phyloP scores from a whole-genome alignment of 2,797 vertebrate genomes.

The Rhabdomys pumilio region DNA sequence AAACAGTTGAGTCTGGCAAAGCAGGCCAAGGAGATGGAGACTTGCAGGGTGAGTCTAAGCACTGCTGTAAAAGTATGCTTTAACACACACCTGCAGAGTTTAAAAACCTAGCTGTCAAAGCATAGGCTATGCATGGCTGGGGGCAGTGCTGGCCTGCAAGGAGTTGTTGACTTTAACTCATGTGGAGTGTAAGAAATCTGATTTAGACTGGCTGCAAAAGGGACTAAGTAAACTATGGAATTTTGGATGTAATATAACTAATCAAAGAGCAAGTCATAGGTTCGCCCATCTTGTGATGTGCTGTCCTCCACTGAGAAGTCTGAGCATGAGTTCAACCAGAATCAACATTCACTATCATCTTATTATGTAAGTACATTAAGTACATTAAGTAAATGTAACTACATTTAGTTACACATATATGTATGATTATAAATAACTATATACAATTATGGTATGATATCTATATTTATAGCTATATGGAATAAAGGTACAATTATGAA shows the following conservation, averaged over 20 bases:
- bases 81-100: not conserved
- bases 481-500: not conserved
- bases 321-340: constrained; percentile 23
- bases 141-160: not conserved
- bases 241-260: not conserved
- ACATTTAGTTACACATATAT: not conserved
- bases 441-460: not conserved
- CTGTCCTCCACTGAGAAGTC: not conserved
- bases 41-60: not conserved
- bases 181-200: not conserved
- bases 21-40: not conserved
- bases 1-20: not conserved
- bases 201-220: not conserved
- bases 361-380: not conserved
- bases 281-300: not conserved
- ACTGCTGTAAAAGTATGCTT: not conserved
- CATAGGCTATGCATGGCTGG: not conserved
- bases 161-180: not conserved
- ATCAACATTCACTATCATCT: constrained; percentile 18
- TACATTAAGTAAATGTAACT: not conserved
- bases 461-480: not conserved
- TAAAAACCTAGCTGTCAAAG: not conserved
- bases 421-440: not conserved
- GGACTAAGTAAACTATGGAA: not conserved
- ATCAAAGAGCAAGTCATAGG: not conserved